Evolutionary conservation across 2,113 vertebrate species (phyloP), one percentile per base, ranked within the genome.

Genomic region (Hippocampus zosterae): DNA sequence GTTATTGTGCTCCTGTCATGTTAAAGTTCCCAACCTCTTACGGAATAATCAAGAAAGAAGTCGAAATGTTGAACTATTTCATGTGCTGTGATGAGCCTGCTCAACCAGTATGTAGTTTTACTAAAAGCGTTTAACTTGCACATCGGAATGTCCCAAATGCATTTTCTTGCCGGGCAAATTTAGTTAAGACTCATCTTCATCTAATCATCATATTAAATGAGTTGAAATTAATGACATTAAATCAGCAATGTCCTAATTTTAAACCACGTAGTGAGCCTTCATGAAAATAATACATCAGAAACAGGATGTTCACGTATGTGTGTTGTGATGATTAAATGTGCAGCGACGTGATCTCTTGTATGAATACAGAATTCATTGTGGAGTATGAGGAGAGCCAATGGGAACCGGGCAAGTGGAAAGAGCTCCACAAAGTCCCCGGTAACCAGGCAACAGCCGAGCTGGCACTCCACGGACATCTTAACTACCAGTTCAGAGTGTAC

Each of bases 401-500:
- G 90, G 92, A 95, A 21, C 93, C 93, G 0, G 93, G 90, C 63
- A 90, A 67, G 27, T 99, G 97, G 97, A 93, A 90, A 44, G 91
- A 94, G 81, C 77, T 95, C 19, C 80, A 89, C 23, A 87, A 89
- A 77, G 88, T 92, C 19, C 80, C 76, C 0, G 94, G 95, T 65
- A 91, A 92, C 73, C 91, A 89, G 69, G 92, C 88, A 71, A 91
- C 93, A 7, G 88, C 78, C 0, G 53, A 92, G 60, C 56, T 97
- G 71, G 23, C 86, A 0, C 85, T 98, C 73, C 85, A 92, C 1
- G 95, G 96, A 0, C 92, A 94, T 3, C 84, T 94, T 68, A 91
- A 93, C 72, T 98, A 98, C 82, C 95, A 93, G 78, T 99, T 98
- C 79, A 93, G 95, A n/a, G 94, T 99, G 27, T 75, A 86, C 3